phyloP scores from a whole-genome alignment of 2,113 vertebrate species.

The Beaufortia kweichowensis region DNA sequence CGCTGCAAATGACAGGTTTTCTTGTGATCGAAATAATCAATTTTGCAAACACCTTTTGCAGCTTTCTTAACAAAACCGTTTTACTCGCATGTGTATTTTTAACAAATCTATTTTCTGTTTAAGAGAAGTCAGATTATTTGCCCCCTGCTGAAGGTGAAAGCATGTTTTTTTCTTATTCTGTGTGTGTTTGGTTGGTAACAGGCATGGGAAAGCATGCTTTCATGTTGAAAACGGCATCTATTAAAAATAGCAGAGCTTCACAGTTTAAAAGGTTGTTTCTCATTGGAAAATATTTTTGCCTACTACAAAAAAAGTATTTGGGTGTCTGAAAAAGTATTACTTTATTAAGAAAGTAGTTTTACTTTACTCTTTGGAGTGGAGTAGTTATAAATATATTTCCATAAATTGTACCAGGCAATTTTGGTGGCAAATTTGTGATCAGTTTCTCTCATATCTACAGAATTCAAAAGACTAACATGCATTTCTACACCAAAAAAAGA shows the following conservation, averaged over 20 bases:
- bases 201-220: neutral
- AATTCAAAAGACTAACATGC: neutral
- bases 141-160: neutral
- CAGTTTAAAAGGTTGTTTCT: slow-evolving; percentile 18
- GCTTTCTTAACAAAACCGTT: neutral
- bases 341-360: no score
- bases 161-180: neutral
- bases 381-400: neutral
- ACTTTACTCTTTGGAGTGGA: neutral
- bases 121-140: neutral
- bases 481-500: neutral
- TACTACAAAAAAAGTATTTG: no score
- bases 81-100: no score
- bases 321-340: no score
- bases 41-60: neutral
- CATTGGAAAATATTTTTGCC: neutral
- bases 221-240: slow-evolving; percentile 8
- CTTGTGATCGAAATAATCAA: neutral
- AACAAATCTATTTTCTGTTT: no score
- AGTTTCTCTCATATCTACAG: neutral
- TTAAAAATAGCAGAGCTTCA: slow-evolving; percentile 4
- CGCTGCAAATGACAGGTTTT: neutral
- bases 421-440: neutral
- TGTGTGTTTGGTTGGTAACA: neutral
- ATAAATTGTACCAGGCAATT: neutral